Percentiles rank a stretch among this genome's conserved stretches.
Conservation (phyloP, 1,140 invertebrate genomes). For the Megalopta genalis region DNA sequence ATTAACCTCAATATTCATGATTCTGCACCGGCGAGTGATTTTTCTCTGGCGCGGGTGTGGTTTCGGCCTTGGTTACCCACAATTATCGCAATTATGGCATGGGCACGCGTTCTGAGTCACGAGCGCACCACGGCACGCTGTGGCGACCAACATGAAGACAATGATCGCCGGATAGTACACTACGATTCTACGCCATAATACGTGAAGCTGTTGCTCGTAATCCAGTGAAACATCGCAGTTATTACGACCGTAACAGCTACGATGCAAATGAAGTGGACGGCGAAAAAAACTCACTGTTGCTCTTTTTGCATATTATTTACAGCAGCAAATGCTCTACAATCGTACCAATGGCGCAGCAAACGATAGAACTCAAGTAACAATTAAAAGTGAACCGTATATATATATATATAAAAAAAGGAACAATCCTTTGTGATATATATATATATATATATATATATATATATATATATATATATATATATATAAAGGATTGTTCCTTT, state of each 20-base stretch:
- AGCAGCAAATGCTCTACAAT: background rate
- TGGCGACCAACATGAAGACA: conserved; percentile 11
- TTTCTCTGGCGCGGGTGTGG: conserved; percentile 58
- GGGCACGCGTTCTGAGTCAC: conserved; percentile 61
- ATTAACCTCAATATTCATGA: conserved; percentile 38
- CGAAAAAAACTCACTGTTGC: background rate
- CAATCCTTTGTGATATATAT: no score
- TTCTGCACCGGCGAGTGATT: conserved; percentile 10
- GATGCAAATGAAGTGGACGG: background rate
- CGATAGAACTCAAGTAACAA: no score
- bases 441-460: no score
- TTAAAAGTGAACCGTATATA: no score
- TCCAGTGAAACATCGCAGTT: background rate
- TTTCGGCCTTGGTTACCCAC: conserved; percentile 63
- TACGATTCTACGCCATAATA: conserved; percentile 7
- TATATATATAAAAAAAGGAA: no score
- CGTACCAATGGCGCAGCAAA: no score
- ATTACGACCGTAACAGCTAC: background rate
- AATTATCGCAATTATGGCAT: conserved; percentile 68
- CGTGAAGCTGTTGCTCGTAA: background rate
- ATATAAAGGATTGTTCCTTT: no score
- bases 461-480: no score
- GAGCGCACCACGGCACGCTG: background rate
- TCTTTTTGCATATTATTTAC: background rate
- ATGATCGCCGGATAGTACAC: background rate